A percentile compares a stretch with the other conserved stretches of the same genome.
Evolutionary conservation across 2,113 vertebrate genomes (phyloP).

Genomic region (Isurus oxyrinchus): DNA sequence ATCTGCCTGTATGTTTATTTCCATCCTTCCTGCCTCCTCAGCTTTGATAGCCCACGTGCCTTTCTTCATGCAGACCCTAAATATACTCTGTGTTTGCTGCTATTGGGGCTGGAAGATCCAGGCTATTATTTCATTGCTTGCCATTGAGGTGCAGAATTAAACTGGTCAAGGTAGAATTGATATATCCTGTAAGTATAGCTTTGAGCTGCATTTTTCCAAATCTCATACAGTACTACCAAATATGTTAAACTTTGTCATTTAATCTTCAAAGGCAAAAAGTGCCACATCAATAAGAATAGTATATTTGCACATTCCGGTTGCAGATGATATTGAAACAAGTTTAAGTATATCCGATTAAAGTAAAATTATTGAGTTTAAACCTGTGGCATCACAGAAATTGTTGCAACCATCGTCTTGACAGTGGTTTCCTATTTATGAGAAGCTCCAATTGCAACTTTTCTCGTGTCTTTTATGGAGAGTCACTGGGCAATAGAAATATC

Average conservation of each 20-base stretch:
- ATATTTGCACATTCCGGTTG: not conserved
- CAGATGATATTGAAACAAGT: not conserved
- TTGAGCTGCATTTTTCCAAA: not conserved
- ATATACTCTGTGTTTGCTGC: too few relatives aligned
- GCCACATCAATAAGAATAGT: not conserved
- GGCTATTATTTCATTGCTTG: not conserved
- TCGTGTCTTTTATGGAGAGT: not conserved
- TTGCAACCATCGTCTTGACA: not conserved
- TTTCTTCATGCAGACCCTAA: too few relatives aligned
- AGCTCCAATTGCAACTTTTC: not conserved
- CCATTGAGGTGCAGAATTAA: not conserved
- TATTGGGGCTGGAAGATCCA: too few relatives aligned
- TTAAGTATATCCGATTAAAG: not conserved
- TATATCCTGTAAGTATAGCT: not conserved
- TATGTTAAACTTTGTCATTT: not conserved
- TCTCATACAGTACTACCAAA: not conserved
- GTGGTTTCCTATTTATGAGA: not conserved
- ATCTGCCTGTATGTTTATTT: too few relatives aligned
- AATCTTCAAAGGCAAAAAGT: not conserved
- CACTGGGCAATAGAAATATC: too few relatives aligned
- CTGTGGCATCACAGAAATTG: not conserved
- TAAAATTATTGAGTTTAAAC: not conserved
- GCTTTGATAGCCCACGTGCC: too few relatives aligned
- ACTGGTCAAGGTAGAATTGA: not conserved
- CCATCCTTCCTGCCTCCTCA: too few relatives aligned